Conservation (phyloP, 2,113 vertebrate genomes). For the Tenrec ecaudatus region DNA sequence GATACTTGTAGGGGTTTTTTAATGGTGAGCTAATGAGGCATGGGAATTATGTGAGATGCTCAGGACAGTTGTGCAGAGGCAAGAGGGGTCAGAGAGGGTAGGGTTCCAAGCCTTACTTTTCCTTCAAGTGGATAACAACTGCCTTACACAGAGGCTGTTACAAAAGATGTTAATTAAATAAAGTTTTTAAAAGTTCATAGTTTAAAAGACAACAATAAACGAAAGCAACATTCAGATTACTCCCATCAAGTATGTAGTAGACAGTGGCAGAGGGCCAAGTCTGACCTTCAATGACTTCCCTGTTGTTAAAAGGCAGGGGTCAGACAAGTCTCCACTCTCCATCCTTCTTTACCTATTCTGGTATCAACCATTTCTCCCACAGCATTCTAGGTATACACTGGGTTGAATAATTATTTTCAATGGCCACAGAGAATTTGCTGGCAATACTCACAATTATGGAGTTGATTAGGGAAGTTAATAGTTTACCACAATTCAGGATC, state of each 20-base stretch:
- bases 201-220: background rate
- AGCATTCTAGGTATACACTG: too few relatives aligned
- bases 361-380: too few relatives aligned
- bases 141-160: background rate
- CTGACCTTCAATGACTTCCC: too few relatives aligned
- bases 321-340: too few relatives aligned
- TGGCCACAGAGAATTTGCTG: too few relatives aligned
- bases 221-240: background rate
- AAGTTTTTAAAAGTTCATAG: background rate
- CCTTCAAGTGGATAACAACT: background rate
- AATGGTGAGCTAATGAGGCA: background rate
- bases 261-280: too few relatives aligned
- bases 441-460: too few relatives aligned
- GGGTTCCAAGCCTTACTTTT: background rate
- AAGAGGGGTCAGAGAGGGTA: fast-evolving
- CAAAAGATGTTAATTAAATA: slow-evolving; percentile 18
- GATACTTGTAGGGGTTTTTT: background rate
- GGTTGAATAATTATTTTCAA: too few relatives aligned
- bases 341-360: too few relatives aligned
- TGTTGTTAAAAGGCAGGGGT: too few relatives aligned
- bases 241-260: background rate
- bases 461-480: too few relatives aligned
- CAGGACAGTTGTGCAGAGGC: background rate
- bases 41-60: background rate
- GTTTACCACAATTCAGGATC: too few relatives aligned